Base-by-base conservation (phyloP, 2,113 vertebrate genomes). In the Polypterus senegalus region DNA sequence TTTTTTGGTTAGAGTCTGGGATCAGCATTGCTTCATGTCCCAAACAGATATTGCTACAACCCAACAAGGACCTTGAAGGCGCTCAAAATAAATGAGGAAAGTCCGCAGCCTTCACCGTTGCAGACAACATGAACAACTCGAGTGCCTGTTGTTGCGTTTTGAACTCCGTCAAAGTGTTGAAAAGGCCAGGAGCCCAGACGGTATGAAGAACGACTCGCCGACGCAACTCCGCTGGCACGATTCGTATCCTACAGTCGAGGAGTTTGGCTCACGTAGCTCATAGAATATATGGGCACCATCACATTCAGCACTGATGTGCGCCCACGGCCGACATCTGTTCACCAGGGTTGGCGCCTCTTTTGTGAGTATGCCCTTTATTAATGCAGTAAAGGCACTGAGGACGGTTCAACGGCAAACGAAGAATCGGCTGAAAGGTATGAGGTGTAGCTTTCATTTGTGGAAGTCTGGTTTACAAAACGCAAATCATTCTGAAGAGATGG, bases 11-110 rank as follows among this genome's bases (percentile, higher is more conserved):
- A 45, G n/a, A 58, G 56, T 58, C 46, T 45, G 46, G 56, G 56
- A 58, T 58, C 56, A 58, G 56, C 43, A 3, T 43, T 44, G 5
- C 56, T 58, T 58, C 56, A 58, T 58, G 56, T 58, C 56, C 56
- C 43, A 58, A 58, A 58, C 56, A 27, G 43, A 58, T 58, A 45
- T 46, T 58, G 56, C 56, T 6, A 58, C 27, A 6, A 7, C 43
- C 27, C 46, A 43, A n/a, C 4, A 44, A 7, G 56, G 27, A 27
- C 27, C 27, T 27, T 27, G 27, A 27, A 27, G 27, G 27, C 27
- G 27, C 27, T 27, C 27, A 27, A 58, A 7, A 10, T n/a, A 56
- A 45, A 57, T 7, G 8, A 45, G 43, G 56, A 58, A 45, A 27
- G 46, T 58, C 56, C 7, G 56, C 43, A 6, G 44, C 46, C 56